phyloP scores from a whole-genome alignment of 2,113 vertebrate genomes.

The Lagopus leucura region DNA sequence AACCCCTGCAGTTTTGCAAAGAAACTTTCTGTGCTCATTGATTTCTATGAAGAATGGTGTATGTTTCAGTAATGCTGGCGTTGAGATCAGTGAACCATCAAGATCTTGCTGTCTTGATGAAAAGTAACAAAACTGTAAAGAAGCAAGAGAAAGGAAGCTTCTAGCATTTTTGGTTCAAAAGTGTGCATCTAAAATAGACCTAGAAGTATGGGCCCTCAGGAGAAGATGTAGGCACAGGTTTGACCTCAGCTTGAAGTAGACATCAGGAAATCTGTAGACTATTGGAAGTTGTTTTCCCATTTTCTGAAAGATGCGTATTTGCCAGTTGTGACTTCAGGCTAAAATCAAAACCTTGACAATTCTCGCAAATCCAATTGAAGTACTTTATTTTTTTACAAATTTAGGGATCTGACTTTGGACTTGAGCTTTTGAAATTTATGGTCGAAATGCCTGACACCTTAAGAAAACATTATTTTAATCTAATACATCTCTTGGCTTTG shows the following conservation, averaged over 20 bases:
- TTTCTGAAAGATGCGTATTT: neutral
- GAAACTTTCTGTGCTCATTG: neutral
- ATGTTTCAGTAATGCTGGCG: neutral
- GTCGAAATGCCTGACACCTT: neutral
- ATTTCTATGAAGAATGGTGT: neutral
- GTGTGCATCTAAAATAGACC: neutral
- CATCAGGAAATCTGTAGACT: neutral
- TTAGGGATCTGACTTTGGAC: neutral
- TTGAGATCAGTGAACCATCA: neutral
- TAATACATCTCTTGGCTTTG: neutral
- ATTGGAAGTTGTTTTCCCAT: neutral
- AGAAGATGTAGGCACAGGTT: neutral
- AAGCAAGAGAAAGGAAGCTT: neutral
- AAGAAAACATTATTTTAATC: neutral
- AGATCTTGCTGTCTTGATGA: neutral
- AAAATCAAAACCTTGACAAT: neutral
- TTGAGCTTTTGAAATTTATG: neutral
- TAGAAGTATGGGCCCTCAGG: neutral
- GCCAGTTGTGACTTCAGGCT: neutral
- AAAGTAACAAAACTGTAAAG: neutral
- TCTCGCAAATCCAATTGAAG: neutral
- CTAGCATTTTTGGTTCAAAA: neutral
- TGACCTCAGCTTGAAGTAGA: accelerated
- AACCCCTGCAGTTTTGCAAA: neutral
- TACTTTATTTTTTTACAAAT: neutral